Evolutionary conservation across 1,140 invertebrate genomes (phyloP).

Genomic region (Drosophila pachea): DNA sequence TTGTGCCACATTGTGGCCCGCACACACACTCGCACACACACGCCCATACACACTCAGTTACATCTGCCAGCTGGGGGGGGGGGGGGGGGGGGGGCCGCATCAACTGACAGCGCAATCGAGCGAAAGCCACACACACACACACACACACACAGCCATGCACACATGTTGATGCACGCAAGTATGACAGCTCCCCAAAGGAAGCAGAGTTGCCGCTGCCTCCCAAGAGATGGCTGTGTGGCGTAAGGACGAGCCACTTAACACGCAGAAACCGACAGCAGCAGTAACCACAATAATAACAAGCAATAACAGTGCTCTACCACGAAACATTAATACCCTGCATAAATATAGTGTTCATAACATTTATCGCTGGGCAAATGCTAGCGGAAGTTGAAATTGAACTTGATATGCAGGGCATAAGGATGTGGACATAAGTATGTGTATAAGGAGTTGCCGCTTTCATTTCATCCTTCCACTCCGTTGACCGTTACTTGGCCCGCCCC

Average conservation of each 20-base stretch:
- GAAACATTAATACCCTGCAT: conserved; percentile 16
- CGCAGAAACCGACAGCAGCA: conserved; percentile 24
- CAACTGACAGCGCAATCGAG: conserved; percentile 9
- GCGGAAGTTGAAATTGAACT: background rate
- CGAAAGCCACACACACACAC: conserved; percentile 6
- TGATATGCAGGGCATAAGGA: background rate
- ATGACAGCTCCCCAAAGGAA: conserved; percentile 32
- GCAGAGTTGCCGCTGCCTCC: conserved; percentile 1
- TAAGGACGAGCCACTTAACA: conserved; percentile 48
- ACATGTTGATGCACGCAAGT: conserved; percentile 13
- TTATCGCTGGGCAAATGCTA: conserved; percentile 3
- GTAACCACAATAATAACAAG: conserved; percentile 34
- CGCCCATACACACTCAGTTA: background rate
- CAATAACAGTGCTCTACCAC: background rate
- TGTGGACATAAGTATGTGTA: too few relatives aligned
- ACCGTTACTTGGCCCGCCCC: too few relatives aligned
- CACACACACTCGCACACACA: too few relatives aligned
- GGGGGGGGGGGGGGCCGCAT: background rate
- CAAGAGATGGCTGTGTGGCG: conserved; percentile 7
- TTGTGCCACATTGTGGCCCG: conserved; percentile 35
- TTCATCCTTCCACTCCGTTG: too few relatives aligned
- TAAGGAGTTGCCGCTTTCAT: too few relatives aligned
- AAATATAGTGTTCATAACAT: background rate
- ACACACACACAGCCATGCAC: background rate
- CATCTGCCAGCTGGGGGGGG: background rate